Evolutionary conservation across 2,888 invertebrate genomes (phyloP).

Genomic region (Dynastes tityus): DNA sequence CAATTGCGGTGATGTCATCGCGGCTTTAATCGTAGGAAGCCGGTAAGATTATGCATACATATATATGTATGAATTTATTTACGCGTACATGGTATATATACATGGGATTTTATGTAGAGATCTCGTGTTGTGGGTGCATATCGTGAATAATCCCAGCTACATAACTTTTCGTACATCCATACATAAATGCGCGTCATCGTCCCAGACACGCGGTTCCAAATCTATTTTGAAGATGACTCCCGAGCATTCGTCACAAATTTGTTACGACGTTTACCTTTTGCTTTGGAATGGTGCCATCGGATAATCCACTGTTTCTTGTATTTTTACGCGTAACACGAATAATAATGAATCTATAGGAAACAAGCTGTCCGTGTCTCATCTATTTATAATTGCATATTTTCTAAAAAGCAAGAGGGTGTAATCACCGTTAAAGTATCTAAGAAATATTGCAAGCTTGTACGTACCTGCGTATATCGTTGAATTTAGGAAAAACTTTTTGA

Average conservation of each 20-base stretch:
- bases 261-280: conserved; percentile 32
- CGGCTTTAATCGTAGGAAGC: no score
- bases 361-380: not conserved
- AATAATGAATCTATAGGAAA: conserved; percentile 10
- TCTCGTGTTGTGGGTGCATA: conserved; percentile 7
- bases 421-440: no score
- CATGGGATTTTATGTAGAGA: not conserved
- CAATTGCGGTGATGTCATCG: no score
- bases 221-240: conserved; percentile 36
- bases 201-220: conserved; percentile 12
- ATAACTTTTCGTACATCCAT: conserved; percentile 1
- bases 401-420: no score
- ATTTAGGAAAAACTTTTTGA: no score
- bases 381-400: conserved; percentile 6
- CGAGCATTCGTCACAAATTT: conserved; percentile 33
- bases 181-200: conserved; percentile 24
- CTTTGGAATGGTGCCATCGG: conserved; percentile 41
- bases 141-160: not conserved
- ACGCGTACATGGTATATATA: no score
- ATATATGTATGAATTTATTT: no score
- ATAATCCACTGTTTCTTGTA: conserved; percentile 34
- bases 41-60: no score
- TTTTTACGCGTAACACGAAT: conserved; percentile 41
- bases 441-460: no score
- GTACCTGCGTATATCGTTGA: no score